Percentiles rank a stretch among this genome's conserved stretches.
These are phyloP conservation scores for Cotesia glomerata DNA, from an alignment of 1,140 invertebrate genomes.

Conservation along the genomic window DNA sequence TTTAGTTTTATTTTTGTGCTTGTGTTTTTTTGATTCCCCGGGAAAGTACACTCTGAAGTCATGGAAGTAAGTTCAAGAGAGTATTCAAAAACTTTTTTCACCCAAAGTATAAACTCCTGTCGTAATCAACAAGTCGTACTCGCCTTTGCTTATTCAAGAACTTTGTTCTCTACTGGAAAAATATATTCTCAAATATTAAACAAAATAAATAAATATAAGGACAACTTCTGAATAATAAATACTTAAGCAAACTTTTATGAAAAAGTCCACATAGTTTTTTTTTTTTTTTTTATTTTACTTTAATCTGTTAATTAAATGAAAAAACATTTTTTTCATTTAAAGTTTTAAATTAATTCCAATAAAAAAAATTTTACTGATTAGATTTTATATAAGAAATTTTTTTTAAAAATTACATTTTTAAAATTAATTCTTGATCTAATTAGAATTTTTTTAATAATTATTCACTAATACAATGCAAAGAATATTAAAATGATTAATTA, in stretches of 20 bases:
- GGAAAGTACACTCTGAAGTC: neutral
- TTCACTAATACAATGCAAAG: neutral
- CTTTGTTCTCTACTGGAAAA: neutral
- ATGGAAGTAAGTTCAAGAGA: neutral
- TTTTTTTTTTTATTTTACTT: too few species aligned
- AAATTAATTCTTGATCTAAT: too few species aligned
- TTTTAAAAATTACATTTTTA: too few species aligned
- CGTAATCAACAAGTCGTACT: slow-evolving; percentile 5
- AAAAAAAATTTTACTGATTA: too few species aligned
- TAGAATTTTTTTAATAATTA: neutral
- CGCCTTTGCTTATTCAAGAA: neutral
- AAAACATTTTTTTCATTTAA: too few species aligned
- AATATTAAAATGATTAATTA: neutral
- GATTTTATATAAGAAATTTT: too few species aligned
- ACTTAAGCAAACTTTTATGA: too few species aligned
- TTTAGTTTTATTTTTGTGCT: neutral
- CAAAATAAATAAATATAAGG: neutral
- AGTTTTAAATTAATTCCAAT: too few species aligned
- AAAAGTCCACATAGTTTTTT: too few species aligned
- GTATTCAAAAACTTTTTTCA: slow-evolving; percentile 3
- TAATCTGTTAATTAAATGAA: too few species aligned
- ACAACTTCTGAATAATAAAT: neutral
- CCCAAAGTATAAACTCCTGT: neutral
- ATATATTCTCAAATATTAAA: neutral
- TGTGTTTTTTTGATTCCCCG: neutral